Conservation (phyloP, 1,140 invertebrate genomes). For the Drosophila watanabei region DNA sequence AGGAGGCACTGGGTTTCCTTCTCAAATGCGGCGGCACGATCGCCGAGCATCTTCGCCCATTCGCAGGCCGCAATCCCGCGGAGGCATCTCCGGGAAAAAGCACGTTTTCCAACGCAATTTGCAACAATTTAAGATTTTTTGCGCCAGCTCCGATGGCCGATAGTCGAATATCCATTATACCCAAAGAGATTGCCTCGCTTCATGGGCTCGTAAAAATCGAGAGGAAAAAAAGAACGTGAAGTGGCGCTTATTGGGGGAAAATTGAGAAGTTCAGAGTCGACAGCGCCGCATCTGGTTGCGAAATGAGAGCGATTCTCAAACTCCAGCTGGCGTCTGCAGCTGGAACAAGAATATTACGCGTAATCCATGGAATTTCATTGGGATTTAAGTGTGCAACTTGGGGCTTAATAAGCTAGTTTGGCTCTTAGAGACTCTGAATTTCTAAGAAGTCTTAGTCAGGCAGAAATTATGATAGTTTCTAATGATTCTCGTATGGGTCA, state of each 20-base stretch:
- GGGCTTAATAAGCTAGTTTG: slow-evolving; percentile 1
- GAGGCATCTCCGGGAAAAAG: slow-evolving; percentile 63
- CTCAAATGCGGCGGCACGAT: slow-evolving; percentile 76
- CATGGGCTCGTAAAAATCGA: slow-evolving; percentile 57
- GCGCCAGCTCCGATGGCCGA: slow-evolving; percentile 75
- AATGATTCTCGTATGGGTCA: neutral
- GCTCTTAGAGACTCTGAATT: neutral
- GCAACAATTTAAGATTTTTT: slow-evolving; percentile 81
- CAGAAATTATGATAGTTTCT: neutral
- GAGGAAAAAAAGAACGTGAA: neutral
- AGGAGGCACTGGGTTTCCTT: slow-evolving; percentile 50
- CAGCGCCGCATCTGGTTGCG: slow-evolving; percentile 47
- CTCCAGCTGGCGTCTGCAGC: slow-evolving; percentile 36
- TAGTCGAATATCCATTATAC: slow-evolving; percentile 45
- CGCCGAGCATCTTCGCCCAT: slow-evolving; percentile 47
- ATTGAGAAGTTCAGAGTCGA: slow-evolving; percentile 10
- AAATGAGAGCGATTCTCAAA: slow-evolving; percentile 21
- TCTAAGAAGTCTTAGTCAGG: slow-evolving; percentile 2
- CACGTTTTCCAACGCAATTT: slow-evolving; percentile 80
- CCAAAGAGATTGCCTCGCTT: slow-evolving; percentile 53
- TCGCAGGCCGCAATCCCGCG: slow-evolving; percentile 10
- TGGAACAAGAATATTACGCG: slow-evolving; percentile 11
- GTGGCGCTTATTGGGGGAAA: slow-evolving; percentile 47
- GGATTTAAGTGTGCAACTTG: slow-evolving; percentile 12
- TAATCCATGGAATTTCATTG: slow-evolving; percentile 10